Evolutionary conservation across 2,797 vertebrate genomes (phyloP), one percentile per base, ranked within the genome.

Genomic region (Acestrorhynchus altus): DNA sequence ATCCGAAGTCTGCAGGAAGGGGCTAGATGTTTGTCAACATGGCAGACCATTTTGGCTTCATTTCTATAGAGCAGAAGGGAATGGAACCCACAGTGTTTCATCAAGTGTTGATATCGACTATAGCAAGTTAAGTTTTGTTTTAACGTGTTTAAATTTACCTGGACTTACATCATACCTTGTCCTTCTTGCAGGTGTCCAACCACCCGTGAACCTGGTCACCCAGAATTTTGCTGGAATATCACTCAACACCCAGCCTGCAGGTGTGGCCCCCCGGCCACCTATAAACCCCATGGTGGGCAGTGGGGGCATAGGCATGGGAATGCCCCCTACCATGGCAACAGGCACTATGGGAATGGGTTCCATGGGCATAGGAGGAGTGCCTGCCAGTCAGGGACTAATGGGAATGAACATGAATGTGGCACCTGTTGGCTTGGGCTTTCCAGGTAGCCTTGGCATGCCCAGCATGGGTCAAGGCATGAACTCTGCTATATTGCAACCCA

Each of bases 161-260:
- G n/a, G n/a, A n/a, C n/a, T n/a, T n/a, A n/a, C n/a, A n/a, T n/a
- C n/a, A n/a, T n/a, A n/a, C 12, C 1, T 15, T 28, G 24, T 59
- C 52, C 24, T 24, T 31, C 39, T 61, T 68, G 0, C 90, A 97
- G 97, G 94, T 89, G 90, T 96, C 86, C 95, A 94, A 77, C 95
- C 96, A 81, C 94, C 97, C 0, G 77, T 98, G 89, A 96, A 93
- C 92, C 86, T 96, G 74, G 87, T 98, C 83, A 88, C 95, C 31
- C 96, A 98, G 87, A 96, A 93, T 90, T 97, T 98, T 18, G 94
- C 95, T 71, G 94, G 95, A 0, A 88, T 99, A 87, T 95, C 92
- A 90, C 94, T 99, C 87, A 96, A 84, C 89, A 90, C 95, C 24
- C 94, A 93, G 16, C 93, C 96, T 1, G 90, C 89, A 26, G 78